Evolutionary conservation across 2,113 vertebrate genomes (phyloP), one percentile per base, ranked within the genome.

Genomic region (Acrocephalus arundinaceus): DNA sequence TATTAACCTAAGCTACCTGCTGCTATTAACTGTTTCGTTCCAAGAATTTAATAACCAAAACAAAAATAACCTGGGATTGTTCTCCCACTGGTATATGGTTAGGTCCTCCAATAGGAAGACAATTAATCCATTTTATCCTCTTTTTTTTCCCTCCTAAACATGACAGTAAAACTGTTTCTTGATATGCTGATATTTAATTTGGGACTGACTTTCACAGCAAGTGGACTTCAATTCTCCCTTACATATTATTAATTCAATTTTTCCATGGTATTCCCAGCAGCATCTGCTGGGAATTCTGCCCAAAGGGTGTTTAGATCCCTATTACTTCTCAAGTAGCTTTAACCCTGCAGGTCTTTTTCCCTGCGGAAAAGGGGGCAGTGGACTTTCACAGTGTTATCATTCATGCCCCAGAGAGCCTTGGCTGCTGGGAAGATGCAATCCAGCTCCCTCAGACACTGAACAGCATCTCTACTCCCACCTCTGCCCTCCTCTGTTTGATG

Each of bases 1-100:
- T 51, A 98, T 98, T 98, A 98, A 98, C 91, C 39, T 43, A 67
- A 97, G 45, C 75, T 75, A 91, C 81, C 92, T 73, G 59, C 55
- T 76, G 54, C 57, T 95, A 33, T 95, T 96, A 97, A 97, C 96
- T 75, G 65, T 91, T 96, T 94, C 86, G 84, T 88, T 96, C 43
- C 46, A 81, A 79, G 74, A 27, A 13, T 65, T 94, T 51, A 87
- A 93, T 46, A 23, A 86, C 33, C 31, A 59, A 39, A 55, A 70
- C 61, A 46, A 51, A 46, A 79, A 8, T 52, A 58, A 82, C 8
- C 57, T 80, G n/a, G 54, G 30, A 79, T 82, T 90, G 77, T 93
- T 94, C 75, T 90, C 65, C 15, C 31, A 28, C 57, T 71, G 39
- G 1, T 23, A 7, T 8, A 33, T 4, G 6, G 8, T 33, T 57